Evolutionary conservation across 1,140 invertebrate genomes (phyloP).

Genomic region (Coelopa frigida): DNA sequence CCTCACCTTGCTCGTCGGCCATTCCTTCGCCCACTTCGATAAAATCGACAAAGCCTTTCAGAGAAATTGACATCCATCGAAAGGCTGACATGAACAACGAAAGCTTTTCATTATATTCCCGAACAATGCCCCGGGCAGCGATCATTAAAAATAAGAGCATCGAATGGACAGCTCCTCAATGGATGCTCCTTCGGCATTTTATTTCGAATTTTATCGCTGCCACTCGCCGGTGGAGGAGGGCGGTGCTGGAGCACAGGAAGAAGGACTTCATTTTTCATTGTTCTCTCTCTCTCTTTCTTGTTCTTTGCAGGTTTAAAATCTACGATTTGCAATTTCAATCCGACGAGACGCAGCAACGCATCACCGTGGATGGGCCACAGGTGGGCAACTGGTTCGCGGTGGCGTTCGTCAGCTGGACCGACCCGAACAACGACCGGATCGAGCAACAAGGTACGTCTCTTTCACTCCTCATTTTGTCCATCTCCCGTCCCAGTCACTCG

Average conservation of each 20-base stretch:
- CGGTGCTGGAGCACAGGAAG: too few species aligned
- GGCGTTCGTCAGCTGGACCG: slow-evolving; percentile 65
- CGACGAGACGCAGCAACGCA: slow-evolving; percentile 47
- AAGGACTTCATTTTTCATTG: not conserved
- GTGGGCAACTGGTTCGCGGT: slow-evolving; percentile 74
- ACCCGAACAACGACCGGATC: slow-evolving; percentile 61
- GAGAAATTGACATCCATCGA: too few species aligned
- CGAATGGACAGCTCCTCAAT: too few species aligned
- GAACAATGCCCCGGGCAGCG: too few species aligned
- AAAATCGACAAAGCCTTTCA: too few species aligned
- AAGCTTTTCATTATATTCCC: too few species aligned
- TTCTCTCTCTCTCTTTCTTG: not conserved
- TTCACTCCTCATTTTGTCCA: slow-evolving; percentile 7
- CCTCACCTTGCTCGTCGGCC: too few species aligned
- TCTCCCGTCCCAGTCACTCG: too few species aligned
- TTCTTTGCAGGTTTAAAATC: slow-evolving; percentile 22
- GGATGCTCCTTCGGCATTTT: too few species aligned
- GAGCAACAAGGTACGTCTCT: slow-evolving; percentile 60
- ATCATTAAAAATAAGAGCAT: too few species aligned
- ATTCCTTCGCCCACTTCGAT: too few species aligned
- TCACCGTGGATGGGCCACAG: slow-evolving; percentile 55
- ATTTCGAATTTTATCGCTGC: not conserved
- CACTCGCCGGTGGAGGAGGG: not conserved
- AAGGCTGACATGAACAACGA: too few species aligned
- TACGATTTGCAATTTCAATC: slow-evolving; percentile 47